Percentiles rank a stretch among this genome's conserved stretches.
Evolutionary conservation across 2,797 vertebrate species (phyloP).

Genomic region (Aotus griseimembra): DNA sequence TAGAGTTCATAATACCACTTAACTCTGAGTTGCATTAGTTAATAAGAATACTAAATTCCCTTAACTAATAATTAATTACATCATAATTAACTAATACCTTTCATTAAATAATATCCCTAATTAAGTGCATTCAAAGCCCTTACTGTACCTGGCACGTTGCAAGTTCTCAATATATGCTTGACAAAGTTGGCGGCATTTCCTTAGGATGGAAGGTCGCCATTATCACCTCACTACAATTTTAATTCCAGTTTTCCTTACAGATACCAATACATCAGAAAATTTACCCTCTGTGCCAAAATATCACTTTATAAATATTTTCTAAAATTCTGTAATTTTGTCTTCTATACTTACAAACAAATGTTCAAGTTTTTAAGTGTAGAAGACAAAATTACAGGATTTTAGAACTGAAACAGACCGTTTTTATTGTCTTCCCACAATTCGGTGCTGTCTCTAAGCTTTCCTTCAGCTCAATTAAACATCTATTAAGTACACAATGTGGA

Average conservation of each 20-base stretch:
- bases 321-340: neutral
- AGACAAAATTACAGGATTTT: too few species aligned
- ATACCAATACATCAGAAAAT: neutral
- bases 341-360: neutral
- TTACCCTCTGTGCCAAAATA: neutral
- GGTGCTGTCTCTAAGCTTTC: neutral
- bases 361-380: neutral
- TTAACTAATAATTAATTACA: neutral
- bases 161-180: neutral
- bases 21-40: neutral
- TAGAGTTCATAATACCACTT: neutral
- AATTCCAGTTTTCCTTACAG: neutral
- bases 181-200: too few species aligned
- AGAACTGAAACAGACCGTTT: neutral
- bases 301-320: neutral
- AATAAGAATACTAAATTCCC: neutral
- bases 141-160: neutral
- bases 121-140: neutral
- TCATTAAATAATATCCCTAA: neutral
- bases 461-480: neutral
- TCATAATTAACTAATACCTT: neutral
- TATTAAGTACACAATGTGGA: neutral
- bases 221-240: neutral
- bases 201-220: neutral
- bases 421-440: neutral